Evolutionary conservation across 1,140 invertebrate species (phyloP).

Genomic region (Zaprionus africanus): DNA sequence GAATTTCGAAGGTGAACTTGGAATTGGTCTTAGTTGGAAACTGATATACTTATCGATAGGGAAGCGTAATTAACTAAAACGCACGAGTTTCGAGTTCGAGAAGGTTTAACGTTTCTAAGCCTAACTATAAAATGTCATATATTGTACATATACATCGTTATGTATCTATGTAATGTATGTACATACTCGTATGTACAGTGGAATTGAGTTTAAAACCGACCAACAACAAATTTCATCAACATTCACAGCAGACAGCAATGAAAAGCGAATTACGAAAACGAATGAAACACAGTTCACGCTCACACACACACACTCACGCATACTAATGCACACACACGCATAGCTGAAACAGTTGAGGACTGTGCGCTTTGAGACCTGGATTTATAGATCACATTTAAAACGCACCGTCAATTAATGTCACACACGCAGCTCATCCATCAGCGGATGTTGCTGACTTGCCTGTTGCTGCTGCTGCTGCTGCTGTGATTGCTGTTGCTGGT

Average conservation of each 20-base stretch:
- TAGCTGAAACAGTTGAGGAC: conserved; percentile 39
- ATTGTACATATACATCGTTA: not conserved
- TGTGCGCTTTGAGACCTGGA: conserved; percentile 54
- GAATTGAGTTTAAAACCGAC: conserved; percentile 29
- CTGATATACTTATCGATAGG: conserved; percentile 8
- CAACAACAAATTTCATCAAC: conserved; percentile 22
- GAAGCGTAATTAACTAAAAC: conserved; percentile 1
- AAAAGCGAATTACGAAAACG: conserved; percentile 24
- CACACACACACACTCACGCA: conserved; percentile 10
- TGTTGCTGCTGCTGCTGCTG: conserved; percentile 85
- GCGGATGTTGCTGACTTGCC: conserved; percentile 59
- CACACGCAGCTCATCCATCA: conserved; percentile 91
- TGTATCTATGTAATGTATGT: not conserved
- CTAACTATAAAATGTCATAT: conserved; percentile 3
- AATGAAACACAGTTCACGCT: conserved; percentile 24
- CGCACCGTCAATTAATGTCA: conserved; percentile 88
- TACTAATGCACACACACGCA: conserved; percentile 6
- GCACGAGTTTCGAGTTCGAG: not conserved
- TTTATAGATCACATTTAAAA: conserved; percentile 84
- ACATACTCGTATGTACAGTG: conserved; percentile 24
- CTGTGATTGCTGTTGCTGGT: conserved; percentile 61
- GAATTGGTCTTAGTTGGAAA: conserved; percentile 17
- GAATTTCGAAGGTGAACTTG: conserved; percentile 12
- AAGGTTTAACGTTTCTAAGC: conserved; percentile 13
- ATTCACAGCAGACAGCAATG: conserved; percentile 41